Evolutionary conservation across 2,113 vertebrate genomes (phyloP).

Genomic region (Chloropsis hardwickii): DNA sequence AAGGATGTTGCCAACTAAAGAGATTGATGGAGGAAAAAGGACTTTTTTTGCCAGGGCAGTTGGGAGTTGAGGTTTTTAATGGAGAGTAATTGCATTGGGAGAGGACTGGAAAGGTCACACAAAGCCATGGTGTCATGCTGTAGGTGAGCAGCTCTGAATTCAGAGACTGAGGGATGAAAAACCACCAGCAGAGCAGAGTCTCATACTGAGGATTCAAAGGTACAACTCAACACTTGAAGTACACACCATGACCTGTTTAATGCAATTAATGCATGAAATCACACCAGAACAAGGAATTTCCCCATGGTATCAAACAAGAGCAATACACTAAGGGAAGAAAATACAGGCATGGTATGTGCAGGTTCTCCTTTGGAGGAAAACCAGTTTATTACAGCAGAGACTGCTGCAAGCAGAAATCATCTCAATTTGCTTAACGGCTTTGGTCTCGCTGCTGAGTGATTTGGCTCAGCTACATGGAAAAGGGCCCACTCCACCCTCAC

Average conservation of each 20-base stretch:
- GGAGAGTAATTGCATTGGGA: rapidly evolving
- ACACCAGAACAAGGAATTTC: not conserved
- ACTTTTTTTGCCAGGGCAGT: not conserved
- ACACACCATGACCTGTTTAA: not conserved
- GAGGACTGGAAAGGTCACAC: not conserved
- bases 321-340: not conserved
- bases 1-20: not conserved
- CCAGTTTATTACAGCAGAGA: not conserved
- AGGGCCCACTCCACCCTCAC: not conserved
- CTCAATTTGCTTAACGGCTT: not conserved
- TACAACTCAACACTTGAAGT: not conserved
- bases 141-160: not conserved
- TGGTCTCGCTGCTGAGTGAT: not conserved
- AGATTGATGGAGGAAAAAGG: not conserved
- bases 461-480: not conserved
- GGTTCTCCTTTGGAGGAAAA: not conserved
- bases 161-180: not conserved
- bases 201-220: not conserved
- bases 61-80: slow-evolving; percentile 11
- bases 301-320: not conserved
- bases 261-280: not conserved
- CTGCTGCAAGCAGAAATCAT: not conserved
- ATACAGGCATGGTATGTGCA: not conserved
- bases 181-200: not conserved
- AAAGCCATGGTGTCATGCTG: not conserved